A percentile compares a stretch with the other conserved stretches of the same genome.
Evolutionary conservation across 2,113 vertebrate species (phyloP).

Genomic region (Acinonyx jubatus): DNA sequence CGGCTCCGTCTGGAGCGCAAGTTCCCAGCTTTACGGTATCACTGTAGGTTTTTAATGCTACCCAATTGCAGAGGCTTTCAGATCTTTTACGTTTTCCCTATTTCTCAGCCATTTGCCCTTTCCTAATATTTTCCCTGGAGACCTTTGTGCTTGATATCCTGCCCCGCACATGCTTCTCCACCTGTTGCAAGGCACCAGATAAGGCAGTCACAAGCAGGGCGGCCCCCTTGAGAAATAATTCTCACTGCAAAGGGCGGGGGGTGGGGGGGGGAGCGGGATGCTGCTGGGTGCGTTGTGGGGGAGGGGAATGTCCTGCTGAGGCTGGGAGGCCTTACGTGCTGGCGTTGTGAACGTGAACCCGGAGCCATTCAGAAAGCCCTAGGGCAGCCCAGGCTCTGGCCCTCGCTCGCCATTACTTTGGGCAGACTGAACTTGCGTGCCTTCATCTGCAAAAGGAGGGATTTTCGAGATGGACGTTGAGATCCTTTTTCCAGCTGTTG

Average conservation of each 20-base stretch:
- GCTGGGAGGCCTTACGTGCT: neutral
- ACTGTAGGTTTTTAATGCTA: neutral
- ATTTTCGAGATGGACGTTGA: neutral
- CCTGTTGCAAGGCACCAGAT: neutral
- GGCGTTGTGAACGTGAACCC: accelerated
- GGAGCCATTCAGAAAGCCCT: neutral
- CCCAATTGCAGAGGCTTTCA: neutral
- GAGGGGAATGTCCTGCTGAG: neutral
- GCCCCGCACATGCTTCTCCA: neutral
- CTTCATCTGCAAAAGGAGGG: slow-evolving; percentile 26
- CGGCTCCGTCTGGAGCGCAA: neutral
- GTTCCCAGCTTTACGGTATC: neutral
- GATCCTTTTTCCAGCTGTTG: neutral
- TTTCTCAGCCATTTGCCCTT: neutral
- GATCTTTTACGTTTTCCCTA: neutral
- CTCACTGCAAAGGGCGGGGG: neutral
- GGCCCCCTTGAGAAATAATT: neutral
- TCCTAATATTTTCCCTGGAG: neutral
- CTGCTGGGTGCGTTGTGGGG: neutral
- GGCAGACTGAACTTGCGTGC: slow-evolving; percentile 24
- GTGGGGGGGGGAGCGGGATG: neutral
- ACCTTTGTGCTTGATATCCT: neutral
- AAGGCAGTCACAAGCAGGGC: neutral
- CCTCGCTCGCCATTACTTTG: neutral
- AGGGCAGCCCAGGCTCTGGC: neutral